Evolutionary conservation across 2,797 vertebrate species (phyloP).

Genomic region (Helicolenus hilgendorfi): DNA sequence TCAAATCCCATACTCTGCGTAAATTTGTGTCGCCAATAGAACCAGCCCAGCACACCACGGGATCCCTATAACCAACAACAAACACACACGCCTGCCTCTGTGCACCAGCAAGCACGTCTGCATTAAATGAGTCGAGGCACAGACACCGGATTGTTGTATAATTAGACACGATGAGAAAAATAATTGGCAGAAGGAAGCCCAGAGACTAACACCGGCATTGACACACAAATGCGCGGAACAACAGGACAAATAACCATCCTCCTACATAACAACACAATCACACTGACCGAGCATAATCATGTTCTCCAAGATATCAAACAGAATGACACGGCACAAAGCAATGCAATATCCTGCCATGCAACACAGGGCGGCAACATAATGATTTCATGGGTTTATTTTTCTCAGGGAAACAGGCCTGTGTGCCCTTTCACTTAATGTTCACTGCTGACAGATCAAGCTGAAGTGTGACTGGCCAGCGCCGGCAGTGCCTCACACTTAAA

Average conservation of each 20-base stretch:
- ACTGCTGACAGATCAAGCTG: slow-evolving; percentile 7
- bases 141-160: slow-evolving; percentile 45
- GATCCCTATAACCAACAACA: not conserved
- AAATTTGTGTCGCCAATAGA: slow-evolving; percentile 5
- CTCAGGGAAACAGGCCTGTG: not conserved
- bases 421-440: slow-evolving; percentile 26
- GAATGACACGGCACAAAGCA: slow-evolving; percentile 4
- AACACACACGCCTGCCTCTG: slow-evolving; percentile 17
- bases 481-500: slow-evolving; percentile 14
- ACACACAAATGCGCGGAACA: not conserved
- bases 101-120: slow-evolving; percentile 6
- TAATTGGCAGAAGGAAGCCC: slow-evolving; percentile 36
- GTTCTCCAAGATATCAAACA: slow-evolving; percentile 24
- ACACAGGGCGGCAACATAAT: not conserved
- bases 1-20: slow-evolving; percentile 8
- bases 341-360: slow-evolving; percentile 13
- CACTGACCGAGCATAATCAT: not conserved
- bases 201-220: slow-evolving; percentile 30
- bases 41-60: not conserved
- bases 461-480: slow-evolving; percentile 4
- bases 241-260: not conserved
- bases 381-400: slow-evolving; percentile 22
- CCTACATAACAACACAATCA: not conserved
- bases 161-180: slow-evolving; percentile 52
- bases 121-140: slow-evolving; percentile 4